Base-by-base conservation (phyloP, 2,888 invertebrate genomes). In the Thalpophila matura region DNA sequence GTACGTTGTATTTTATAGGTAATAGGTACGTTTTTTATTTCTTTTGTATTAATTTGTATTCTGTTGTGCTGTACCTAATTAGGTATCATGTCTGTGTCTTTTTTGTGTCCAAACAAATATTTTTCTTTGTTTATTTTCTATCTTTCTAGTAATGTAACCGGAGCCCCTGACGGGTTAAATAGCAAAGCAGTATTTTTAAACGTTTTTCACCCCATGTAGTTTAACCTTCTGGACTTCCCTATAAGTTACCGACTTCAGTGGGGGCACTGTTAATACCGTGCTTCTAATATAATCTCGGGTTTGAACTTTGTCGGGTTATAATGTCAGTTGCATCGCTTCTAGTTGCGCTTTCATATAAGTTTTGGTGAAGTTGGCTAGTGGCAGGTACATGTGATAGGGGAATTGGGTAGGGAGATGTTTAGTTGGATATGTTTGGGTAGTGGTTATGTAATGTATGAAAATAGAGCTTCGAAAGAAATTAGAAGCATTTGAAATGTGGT, bases 271-370 rank as follows among this genome's bases (percentile, higher is more conserved):
- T 75, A 68, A 72, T 75, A 64, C n/a, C n/a, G 54, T 58, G 57
- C 47, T 72, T 50, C 65, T 78, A 47, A 65, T 77, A 66, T 58
- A 66, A 69, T 60, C 69, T 66, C 60, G 35, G 54, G 59, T 64
- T 62, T 49, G 38, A 78, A 75, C 63, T 78, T 66, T 59, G 50
- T 40, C 29, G 46, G 66, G 55, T 56, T 58, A 67, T 61, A 55
- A 37, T 64, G 73, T 55, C 70, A 63, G 67, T 45, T 70, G 70
- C 79, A 74, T 49, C 24, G 62, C 43, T 73, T 49, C 35, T 4
- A 33, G 37, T 51, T 50, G 42, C 38, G 47, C 53, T 75, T 60
- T 43, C 59, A 61, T 62, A 50, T 47, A 69, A 75, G 66, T 78
- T 78, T 46, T 38, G 61, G 16, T 38, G 35, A 75, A 72, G 64